Evolutionary conservation across 2,888 invertebrate species (phyloP).

Genomic region (Agonopterix alstromeriana): DNA sequence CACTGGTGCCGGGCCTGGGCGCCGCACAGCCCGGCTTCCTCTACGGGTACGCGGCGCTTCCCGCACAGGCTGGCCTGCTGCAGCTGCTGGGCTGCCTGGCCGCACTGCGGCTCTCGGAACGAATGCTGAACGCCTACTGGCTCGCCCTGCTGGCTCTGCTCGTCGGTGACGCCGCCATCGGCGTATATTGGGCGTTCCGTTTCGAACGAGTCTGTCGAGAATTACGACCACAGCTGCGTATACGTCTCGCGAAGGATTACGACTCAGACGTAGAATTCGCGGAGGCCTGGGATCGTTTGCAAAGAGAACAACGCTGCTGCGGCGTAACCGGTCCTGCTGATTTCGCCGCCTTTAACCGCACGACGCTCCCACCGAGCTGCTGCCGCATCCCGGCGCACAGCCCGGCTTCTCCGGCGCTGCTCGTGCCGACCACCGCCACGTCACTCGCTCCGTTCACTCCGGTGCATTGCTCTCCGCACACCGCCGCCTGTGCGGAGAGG

Average conservation of each 20-base stretch:
- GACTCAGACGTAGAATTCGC: conserved; percentile 84
- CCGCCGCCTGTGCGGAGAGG: conserved; percentile 83
- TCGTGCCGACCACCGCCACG: conserved; percentile 49
- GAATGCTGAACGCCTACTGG: conserved; percentile 90
- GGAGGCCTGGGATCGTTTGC: conserved; percentile 86
- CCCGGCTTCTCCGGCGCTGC: conserved; percentile 70
- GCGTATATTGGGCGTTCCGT: conserved; percentile 90
- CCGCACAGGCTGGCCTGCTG: conserved; percentile 82
- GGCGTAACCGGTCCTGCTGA: conserved; percentile 82
- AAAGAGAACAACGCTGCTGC: conserved; percentile 86
- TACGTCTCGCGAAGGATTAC: conserved; percentile 81
- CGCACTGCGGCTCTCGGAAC: conserved; percentile 86
- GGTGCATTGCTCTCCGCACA: conserved; percentile 64
- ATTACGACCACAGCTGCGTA: conserved; percentile 80
- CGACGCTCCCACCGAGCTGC: conserved; percentile 62
- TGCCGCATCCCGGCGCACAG: conserved; percentile 63
- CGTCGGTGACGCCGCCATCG: conserved; percentile 89
- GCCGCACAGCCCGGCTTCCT: conserved; percentile 89
- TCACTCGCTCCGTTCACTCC: conserved; percentile 52
- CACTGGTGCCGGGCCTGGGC: conserved; percentile 84
- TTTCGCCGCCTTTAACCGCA: conserved; percentile 62
- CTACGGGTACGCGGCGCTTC: conserved; percentile 89
- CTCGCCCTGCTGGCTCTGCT: conserved; percentile 85
- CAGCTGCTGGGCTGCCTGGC: conserved; percentile 89
- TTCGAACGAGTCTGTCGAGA: conserved; percentile 86